Percentiles rank a stretch among this genome's conserved stretches.
phyloP scores from a whole-genome alignment of 2,888 invertebrate species.

The Sceliomorpha sp. region DNA sequence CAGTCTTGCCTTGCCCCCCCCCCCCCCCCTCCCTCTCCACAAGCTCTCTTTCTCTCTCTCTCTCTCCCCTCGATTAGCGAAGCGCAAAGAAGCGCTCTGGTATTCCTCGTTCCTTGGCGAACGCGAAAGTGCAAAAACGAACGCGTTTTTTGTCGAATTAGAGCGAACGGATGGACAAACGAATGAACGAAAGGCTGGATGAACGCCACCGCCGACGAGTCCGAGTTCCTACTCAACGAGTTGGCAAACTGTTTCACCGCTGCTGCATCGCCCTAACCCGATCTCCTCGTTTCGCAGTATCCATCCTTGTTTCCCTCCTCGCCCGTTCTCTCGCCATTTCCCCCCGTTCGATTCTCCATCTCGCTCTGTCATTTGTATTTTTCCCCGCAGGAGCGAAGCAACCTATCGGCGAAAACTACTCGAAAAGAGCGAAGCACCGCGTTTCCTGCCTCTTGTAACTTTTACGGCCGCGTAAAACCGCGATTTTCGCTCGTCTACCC shows the following conservation, averaged over 20 bases:
- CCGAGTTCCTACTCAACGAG: slow-evolving; percentile 72
- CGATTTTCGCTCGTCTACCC: slow-evolving; percentile 65
- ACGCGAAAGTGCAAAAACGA: slow-evolving; percentile 68
- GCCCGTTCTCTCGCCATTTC: too few species aligned
- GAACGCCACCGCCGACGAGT: slow-evolving; percentile 62
- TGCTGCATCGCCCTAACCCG: slow-evolving; percentile 59
- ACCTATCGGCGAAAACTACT: slow-evolving; percentile 59
- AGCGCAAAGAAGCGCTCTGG: slow-evolving; percentile 27
- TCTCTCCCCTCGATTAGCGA: slow-evolving; percentile 15
- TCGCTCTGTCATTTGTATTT: slow-evolving; percentile 29
- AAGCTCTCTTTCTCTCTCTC: too few species aligned
- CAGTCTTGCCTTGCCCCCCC: slow-evolving; percentile 35
- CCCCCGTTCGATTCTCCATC: slow-evolving; percentile 1
- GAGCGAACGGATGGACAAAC: slow-evolving; percentile 42
- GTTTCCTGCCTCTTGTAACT: slow-evolving; percentile 69
- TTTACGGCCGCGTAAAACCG: slow-evolving; percentile 72
- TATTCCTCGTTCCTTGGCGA: slow-evolving; percentile 54
- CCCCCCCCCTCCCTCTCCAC: slow-evolving; percentile 19
- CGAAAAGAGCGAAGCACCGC: slow-evolving; percentile 64
- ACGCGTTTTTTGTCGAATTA: slow-evolving; percentile 60
- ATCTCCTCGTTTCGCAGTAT: too few species aligned
- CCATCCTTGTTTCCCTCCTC: slow-evolving; percentile 36
- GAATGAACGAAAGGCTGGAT: slow-evolving; percentile 48
- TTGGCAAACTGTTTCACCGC: slow-evolving; percentile 74
- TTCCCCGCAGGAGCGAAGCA: slow-evolving; percentile 16